Conservation (phyloP, 2,888 invertebrate genomes). For the Stegana nigrithorax region DNA sequence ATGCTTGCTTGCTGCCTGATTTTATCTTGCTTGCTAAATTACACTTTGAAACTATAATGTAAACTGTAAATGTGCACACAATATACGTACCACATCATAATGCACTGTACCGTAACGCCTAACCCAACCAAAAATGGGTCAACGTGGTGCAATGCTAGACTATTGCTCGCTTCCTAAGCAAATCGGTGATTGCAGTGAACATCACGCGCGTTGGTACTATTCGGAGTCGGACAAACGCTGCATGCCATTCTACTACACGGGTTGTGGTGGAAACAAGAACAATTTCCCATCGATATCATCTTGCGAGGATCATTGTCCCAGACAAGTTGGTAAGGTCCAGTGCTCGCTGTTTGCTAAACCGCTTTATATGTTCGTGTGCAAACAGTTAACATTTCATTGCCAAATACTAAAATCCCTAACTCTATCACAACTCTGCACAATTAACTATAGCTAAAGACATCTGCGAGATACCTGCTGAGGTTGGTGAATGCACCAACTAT, state of each 20-base stretch:
- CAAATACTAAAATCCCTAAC: conserved; percentile 19
- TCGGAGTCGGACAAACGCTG: conserved; percentile 85
- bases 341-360: conserved; percentile 41
- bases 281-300: conserved; percentile 80
- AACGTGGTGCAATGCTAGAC: conserved; percentile 69
- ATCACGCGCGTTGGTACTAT: conserved; percentile 86
- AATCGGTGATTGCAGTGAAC: conserved; percentile 81
- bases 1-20: conserved; percentile 42
- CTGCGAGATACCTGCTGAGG: conserved; percentile 81
- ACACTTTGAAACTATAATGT: too few relatives aligned
- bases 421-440: background rate
- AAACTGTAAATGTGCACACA: conserved; percentile 10
- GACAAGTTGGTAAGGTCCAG: conserved; percentile 78
- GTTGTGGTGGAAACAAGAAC: conserved; percentile 91
- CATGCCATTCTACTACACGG: conserved; percentile 92
- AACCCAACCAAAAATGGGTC: background rate
- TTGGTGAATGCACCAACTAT: conserved; percentile 83
- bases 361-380: conserved; percentile 44
- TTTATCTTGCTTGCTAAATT: conserved; percentile 51
- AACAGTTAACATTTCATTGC: conserved; percentile 11
- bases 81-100: conserved; percentile 18
- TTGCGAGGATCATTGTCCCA: conserved; percentile 84
- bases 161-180: conserved; percentile 81
- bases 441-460: conserved; percentile 73
- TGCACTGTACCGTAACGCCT: conserved; percentile 11